Evolutionary conservation across 1,140 invertebrate species (phyloP).

Genomic region (Gonioctena quinquepunctata): DNA sequence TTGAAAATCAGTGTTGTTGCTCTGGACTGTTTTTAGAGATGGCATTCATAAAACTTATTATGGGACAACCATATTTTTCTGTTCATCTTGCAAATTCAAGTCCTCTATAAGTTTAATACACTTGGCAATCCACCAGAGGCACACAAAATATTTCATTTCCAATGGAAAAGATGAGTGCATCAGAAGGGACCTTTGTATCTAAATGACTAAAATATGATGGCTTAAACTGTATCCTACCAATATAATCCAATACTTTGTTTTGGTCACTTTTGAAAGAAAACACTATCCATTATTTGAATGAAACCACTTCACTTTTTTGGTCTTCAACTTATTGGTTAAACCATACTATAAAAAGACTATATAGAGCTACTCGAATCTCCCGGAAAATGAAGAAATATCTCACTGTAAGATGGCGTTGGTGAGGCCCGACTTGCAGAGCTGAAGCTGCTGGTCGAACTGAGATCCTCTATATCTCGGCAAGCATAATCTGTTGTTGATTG

Average conservation of each 20-base stretch:
- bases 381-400: conserved; percentile 77
- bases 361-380: conserved; percentile 72
- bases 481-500: conserved; percentile 1
- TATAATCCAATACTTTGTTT: too few species aligned
- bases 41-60: too few species aligned
- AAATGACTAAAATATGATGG: not conserved
- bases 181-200: not conserved
- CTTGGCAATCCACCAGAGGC: too few species aligned
- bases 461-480: conserved; percentile 68
- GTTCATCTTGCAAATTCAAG: too few species aligned
- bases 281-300: not conserved
- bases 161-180: not conserved
- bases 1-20: too few species aligned
- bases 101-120: too few species aligned
- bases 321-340: not conserved
- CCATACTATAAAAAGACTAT: conserved; percentile 49
- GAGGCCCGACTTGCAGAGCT: conserved; percentile 79
- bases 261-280: too few species aligned
- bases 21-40: too few species aligned
- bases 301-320: not conserved
- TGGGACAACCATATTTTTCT: too few species aligned
- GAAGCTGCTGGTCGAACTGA: conserved; percentile 80
- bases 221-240: too few species aligned
- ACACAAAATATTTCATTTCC: too few species aligned
- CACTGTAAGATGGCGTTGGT: conserved; percentile 74